Conservation (phyloP, 2,113 vertebrate species). For the Oxyruncus cristatus region DNA sequence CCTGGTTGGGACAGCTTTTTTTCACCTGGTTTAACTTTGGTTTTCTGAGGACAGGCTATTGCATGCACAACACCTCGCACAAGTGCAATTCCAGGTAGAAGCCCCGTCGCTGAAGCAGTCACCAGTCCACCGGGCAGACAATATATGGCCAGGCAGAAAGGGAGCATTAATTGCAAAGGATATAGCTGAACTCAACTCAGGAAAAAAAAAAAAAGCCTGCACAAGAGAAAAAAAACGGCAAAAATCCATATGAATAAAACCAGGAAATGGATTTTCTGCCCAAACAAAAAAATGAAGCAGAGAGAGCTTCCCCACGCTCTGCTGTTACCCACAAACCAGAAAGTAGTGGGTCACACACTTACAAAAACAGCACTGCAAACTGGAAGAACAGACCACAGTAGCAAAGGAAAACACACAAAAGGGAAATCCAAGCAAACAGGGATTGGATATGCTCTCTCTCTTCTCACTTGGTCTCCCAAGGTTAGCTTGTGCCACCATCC, state of each 20-base stretch:
- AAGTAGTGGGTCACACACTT: background rate
- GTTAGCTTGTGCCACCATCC: background rate
- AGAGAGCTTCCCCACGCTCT: background rate
- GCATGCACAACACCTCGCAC: accelerated
- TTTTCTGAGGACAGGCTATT: background rate
- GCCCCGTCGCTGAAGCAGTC: background rate
- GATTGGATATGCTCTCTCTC: accelerated
- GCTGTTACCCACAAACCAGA: background rate
- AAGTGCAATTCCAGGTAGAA: background rate
- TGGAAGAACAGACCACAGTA: background rate
- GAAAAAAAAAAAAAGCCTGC: background rate
- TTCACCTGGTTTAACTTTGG: background rate
- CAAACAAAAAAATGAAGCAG: background rate
- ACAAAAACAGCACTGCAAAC: background rate
- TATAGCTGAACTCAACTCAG: background rate
- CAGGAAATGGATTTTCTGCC: background rate
- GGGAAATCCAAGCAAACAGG: background rate
- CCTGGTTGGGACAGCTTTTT: background rate
- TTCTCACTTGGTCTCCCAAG: background rate
- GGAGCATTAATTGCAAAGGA: background rate
- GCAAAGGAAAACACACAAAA: background rate
- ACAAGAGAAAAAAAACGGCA: background rate
- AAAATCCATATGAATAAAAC: background rate
- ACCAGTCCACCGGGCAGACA: background rate
- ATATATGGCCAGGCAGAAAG: background rate